Percentiles rank a stretch among this genome's conserved stretches.
These are phyloP conservation scores for Psix sp. DNA, from an alignment of 1,140 invertebrate species.

Conservation along the genomic window DNA sequence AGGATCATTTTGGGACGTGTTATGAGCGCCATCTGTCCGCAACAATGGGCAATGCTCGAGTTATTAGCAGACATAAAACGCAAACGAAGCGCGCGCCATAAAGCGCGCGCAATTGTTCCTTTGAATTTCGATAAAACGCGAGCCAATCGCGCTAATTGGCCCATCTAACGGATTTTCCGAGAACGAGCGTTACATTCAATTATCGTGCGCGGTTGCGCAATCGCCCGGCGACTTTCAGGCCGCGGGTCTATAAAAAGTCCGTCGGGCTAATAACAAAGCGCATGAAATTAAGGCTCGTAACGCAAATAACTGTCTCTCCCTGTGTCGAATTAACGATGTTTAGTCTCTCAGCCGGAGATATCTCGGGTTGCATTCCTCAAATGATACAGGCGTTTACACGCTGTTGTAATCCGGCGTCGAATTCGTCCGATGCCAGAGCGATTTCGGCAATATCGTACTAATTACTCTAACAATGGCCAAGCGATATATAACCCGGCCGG, in stretches of 20 bases:
- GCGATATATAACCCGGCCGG: conserved; percentile 40
- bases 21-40: too few species aligned
- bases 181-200: conserved; percentile 20
- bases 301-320: conserved; percentile 36
- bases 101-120: too few species aligned
- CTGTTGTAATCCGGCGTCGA: conserved; percentile 40
- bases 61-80: too few species aligned
- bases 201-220: conserved; percentile 14
- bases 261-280: conserved; percentile 23
- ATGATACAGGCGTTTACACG: conserved; percentile 54
- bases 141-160: too few species aligned
- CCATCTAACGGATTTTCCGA: too few species aligned
- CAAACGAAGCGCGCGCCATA: too few species aligned
- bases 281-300: conserved; percentile 30
- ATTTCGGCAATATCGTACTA: conserved; percentile 57
- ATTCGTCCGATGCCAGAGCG: conserved; percentile 43
- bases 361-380: conserved; percentile 47
- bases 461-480: conserved; percentile 46
- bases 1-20: too few species aligned
- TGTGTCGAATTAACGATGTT: conserved; percentile 36
- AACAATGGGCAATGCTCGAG: too few species aligned
- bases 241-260: conserved; percentile 35
- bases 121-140: too few species aligned
- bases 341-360: conserved; percentile 25
- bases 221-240: conserved; percentile 31